Evolutionary conservation across 2,797 vertebrate genomes (phyloP), one percentile per base, ranked within the genome.

Genomic region (Danio albolineatus): DNA sequence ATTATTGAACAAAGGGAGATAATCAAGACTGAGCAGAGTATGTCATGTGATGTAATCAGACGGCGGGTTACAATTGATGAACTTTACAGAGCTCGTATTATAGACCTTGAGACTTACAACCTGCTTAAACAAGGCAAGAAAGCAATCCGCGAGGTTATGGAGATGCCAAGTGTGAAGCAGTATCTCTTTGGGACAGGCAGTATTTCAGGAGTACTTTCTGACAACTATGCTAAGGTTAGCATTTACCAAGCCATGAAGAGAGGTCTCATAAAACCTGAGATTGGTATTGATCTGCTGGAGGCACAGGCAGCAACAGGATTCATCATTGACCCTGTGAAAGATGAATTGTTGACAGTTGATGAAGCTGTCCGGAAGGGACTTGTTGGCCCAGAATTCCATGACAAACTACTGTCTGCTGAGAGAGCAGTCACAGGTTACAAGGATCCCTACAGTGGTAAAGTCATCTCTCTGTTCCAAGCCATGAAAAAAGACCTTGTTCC

Each of bases 261-360:
- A 41, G 96, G 96, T 5, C 82, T 97, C 56, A 91, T 99, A 59
- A 95, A 86, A 10, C 85, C 95, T 0, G 97, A 98, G 46, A 91
- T 94, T 76, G 96, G 95, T 41, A 90, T 96, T 53, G 85, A 88
- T 79, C 94, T 99, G 51, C 90, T 99, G 14, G 98, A 99, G 86
- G 98, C 98, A 0, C 98, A 99, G 91, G 97, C 97, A 0, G 97
- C 98, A 84, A 98, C 97, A 0, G 98, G 98, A 72, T 98, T 98
- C 89, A 92, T 99, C 82, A 90, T 96, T 0, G 98, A 99, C 83
- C 97, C 97, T 0, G 79, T 90, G 0, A 97, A 94, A 92, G 96
- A 96, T 0, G 94, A 98, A 85, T 93, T 95, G 85, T 87, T 99
- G 57, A 98, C 97, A 0, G 98, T 98, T 0, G 97, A 99, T 0